Evolutionary conservation across 2,888 invertebrate genomes (phyloP), one percentile per base, ranked within the genome.

Genomic region (Theretra japonica): DNA sequence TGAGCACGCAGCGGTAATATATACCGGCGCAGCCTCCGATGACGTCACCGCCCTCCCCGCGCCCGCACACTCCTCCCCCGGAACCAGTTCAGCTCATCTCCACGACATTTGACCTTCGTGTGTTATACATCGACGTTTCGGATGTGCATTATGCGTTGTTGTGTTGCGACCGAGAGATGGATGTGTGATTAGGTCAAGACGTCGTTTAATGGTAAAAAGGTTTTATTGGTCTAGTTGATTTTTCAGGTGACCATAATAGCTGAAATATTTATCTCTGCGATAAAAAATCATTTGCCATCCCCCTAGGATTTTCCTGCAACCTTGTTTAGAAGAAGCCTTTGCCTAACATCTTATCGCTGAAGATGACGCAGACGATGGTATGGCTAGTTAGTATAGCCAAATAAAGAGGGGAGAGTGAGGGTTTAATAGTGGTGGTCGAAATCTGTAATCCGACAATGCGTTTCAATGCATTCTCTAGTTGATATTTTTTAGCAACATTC

Each of bases 1-100:
- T 82, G 79, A 86, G 86, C 85, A 75, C 73, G 88, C 89, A 85
- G 17, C 23, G 90, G 90, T 90, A 86, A 89, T 94, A 92, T 92
- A 93, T 94, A 94, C 83, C 86, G 76, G 74, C 84, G 80, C 90
- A 91, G 91, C 88, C 90, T 91, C 89, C 88, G 80, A 76, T 91
- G 92, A 93, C 92, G 92, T 93, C 91, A 93, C 73, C 28, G 48
- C 76, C 79, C 77, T 77, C 77, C 77, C 75, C 72, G 78, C 75
- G 78, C 72, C 72, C 72, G 73, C 72, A 59, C 73, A 68, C 75
- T 79, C 75, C 74, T 74, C 79, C 76, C 80, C 74, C 75, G 72
- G 84, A 91, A 92, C 90, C 86, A 76, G 90, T 90, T 89, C 80
- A 69, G 69, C 85, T 81, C 91, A 89, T 92, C 92, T 88, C 88